Conservation (phyloP, 2,888 invertebrate species). For the Eledone cirrhosa region DNA sequence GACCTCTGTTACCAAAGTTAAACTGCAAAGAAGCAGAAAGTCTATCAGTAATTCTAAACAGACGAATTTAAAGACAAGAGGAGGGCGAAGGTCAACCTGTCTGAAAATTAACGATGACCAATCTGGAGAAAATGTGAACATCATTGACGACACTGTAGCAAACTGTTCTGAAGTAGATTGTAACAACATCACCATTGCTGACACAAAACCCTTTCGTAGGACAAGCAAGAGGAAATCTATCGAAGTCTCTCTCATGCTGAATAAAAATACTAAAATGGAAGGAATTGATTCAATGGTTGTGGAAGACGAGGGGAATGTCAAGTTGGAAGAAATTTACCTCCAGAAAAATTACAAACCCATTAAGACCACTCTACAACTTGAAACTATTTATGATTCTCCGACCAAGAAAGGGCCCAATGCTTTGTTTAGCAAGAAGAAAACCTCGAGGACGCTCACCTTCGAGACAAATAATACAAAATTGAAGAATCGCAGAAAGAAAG, state of each 20-base stretch:
- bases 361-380: background rate
- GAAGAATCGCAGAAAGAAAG: background rate
- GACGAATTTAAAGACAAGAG: no score
- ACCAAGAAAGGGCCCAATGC: background rate
- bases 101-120: no score
- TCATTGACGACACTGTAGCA: no score
- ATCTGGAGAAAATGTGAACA: no score
- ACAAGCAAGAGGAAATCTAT: background rate
- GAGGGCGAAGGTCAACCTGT: no score
- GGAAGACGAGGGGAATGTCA: background rate
- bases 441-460: background rate
- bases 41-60: no score
- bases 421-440: background rate
- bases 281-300: no score
- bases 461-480: background rate
- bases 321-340: background rate
- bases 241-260: background rate
- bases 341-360: slow-evolving; percentile 8
- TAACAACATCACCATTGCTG: no score
- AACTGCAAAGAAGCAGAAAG: no score
- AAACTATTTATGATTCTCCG: background rate
- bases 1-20: no score
- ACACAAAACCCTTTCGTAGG: background rate
- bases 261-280: background rate
- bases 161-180: no score